Evolutionary conservation across 2,888 invertebrate species (phyloP).

Genomic region (Trichogramma evanescens): DNA sequence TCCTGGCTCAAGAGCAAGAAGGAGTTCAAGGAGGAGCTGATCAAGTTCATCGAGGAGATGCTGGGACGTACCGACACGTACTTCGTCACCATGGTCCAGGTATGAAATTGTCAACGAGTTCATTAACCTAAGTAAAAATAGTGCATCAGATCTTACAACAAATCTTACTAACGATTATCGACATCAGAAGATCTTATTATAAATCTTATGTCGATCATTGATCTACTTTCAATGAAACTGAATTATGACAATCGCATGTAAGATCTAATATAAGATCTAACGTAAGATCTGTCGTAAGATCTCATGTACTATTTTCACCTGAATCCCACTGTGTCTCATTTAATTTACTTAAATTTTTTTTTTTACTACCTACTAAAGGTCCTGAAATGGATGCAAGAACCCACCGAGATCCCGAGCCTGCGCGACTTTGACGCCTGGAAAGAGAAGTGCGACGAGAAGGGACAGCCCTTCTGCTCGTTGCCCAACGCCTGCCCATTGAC

Average conservation of each 20-base stretch:
- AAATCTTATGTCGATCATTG: neutral
- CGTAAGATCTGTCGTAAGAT: too few relatives aligned
- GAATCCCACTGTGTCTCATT: too few relatives aligned
- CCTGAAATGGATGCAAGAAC: conserved; percentile 94
- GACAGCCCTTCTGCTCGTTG: conserved; percentile 85
- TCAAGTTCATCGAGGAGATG: conserved; percentile 92
- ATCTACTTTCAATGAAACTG: neutral
- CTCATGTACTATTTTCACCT: too few relatives aligned
- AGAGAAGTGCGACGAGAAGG: conserved; percentile 90
- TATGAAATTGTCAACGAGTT: conserved; percentile 26
- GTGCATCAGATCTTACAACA: too few relatives aligned
- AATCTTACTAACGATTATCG: neutral
- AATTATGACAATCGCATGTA: too few relatives aligned
- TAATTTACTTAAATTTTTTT: too few relatives aligned
- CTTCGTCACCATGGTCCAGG: conserved; percentile 80
- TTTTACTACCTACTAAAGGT: too few relatives aligned
- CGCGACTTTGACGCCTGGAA: conserved; percentile 94
- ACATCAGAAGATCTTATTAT: neutral
- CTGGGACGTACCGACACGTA: conserved; percentile 77
- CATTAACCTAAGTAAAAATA: too few relatives aligned
- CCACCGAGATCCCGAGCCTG: conserved; percentile 77
- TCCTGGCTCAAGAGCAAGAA: conserved; percentile 92
- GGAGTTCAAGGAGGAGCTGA: conserved; percentile 83
- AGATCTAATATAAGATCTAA: too few relatives aligned
- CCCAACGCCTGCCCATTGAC: conserved; percentile 86